Evolutionary conservation across 2,797 vertebrate genomes (phyloP).

Genomic region (Enteromius treurensis): DNA sequence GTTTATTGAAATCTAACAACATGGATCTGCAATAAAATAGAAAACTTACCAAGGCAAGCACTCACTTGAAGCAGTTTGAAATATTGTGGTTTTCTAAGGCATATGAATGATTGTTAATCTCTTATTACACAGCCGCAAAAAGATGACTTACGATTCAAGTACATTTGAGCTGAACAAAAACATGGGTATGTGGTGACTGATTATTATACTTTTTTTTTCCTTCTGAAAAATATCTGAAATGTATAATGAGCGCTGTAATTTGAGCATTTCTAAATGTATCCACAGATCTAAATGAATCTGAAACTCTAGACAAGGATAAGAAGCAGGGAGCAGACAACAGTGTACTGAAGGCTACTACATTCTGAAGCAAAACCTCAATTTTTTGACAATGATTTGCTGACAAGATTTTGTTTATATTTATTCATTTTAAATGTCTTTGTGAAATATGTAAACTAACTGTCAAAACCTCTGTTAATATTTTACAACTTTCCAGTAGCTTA

Average conservation of each 20-base stretch:
- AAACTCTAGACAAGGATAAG: conserved; percentile 45
- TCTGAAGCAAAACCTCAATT: conserved; percentile 60
- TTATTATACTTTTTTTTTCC: background rate
- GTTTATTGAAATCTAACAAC: background rate
- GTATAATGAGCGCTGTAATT: background rate
- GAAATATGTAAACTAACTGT: background rate
- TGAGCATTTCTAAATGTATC: background rate
- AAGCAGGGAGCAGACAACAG: background rate
- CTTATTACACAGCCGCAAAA: conserved; percentile 43
- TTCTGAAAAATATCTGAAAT: background rate
- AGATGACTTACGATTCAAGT: conserved; percentile 3
- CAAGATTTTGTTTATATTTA: conserved; percentile 45
- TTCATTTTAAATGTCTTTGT: conserved; percentile 43
- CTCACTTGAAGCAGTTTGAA: background rate
- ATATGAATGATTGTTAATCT: background rate
- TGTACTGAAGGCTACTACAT: conserved; percentile 12
- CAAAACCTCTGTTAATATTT: conserved; percentile 46
- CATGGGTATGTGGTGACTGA: conserved; percentile 35
- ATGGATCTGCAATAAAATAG: background rate
- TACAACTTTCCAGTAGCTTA: conserved; percentile 65
- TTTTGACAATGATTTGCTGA: background rate
- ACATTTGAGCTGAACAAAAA: conserved; percentile 37
- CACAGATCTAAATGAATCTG: conserved; percentile 50
- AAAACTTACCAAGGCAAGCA: background rate
- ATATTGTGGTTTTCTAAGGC: background rate